phyloP scores from a whole-genome alignment of 2,113 vertebrate species.

The Apaloderma vittatum region DNA sequence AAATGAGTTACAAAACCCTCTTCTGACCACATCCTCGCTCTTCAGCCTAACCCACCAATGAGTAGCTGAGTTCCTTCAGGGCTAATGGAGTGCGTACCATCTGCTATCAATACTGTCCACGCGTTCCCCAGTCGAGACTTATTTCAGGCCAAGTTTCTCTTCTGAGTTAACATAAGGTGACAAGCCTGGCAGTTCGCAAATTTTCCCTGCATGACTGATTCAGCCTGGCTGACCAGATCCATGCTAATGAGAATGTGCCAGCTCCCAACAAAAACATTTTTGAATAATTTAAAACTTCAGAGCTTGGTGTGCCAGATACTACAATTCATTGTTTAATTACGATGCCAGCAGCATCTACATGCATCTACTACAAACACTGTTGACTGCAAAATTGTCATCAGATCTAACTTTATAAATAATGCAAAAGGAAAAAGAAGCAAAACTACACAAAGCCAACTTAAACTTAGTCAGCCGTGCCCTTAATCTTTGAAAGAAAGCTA shows the following conservation, averaged over 20 bases:
- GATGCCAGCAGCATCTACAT: not conserved
- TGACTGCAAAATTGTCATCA: slow-evolving; percentile 9
- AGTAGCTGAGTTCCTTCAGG: not conserved
- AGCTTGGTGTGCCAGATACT: slow-evolving; percentile 61
- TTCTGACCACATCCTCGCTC: not conserved
- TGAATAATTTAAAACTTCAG: slow-evolving; percentile 77
- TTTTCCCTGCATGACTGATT: slow-evolving; percentile 81
- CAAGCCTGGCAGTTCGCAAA: slow-evolving; percentile 80
- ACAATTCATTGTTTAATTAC: slow-evolving; percentile 55
- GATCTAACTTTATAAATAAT: slow-evolving; percentile 45
- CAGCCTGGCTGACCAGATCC: slow-evolving; percentile 76
- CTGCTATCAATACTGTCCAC: slow-evolving; percentile 71
- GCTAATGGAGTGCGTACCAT: slow-evolving; percentile 38
- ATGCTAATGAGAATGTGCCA: slow-evolving; percentile 83
- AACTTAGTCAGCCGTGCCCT: not conserved
- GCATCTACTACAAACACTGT: not conserved
- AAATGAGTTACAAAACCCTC: not conserved
- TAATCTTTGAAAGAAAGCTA: not conserved
- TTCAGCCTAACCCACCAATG: not conserved
- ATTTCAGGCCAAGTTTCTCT: slow-evolving; percentile 72
- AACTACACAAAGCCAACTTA: not conserved
- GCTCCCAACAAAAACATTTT: slow-evolving; percentile 76
- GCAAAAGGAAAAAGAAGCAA: slow-evolving; percentile 8
- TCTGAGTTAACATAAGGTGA: slow-evolving; percentile 84
- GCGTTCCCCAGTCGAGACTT: slow-evolving; percentile 58